phyloP scores from a whole-genome alignment of 2,113 vertebrate genomes.

The Silurus glanis region DNA sequence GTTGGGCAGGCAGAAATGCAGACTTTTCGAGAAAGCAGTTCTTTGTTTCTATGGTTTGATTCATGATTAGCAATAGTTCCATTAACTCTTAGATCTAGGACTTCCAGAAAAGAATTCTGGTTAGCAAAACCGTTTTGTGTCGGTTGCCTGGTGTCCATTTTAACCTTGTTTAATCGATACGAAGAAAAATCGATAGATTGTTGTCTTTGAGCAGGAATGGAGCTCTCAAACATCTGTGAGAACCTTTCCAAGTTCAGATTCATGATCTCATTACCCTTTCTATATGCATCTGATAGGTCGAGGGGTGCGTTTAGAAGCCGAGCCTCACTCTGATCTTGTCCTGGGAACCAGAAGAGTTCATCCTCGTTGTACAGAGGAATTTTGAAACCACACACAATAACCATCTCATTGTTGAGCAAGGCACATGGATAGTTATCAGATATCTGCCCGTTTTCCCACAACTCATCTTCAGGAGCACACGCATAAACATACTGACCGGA shows the following conservation, averaged over 20 bases:
- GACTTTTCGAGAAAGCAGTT: constrained; percentile 71
- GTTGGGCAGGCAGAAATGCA: constrained; percentile 66
- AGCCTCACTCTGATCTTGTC: constrained; percentile 74
- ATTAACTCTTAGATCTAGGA: constrained; percentile 80
- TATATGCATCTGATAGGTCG: constrained; percentile 86
- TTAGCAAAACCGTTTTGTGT: constrained; percentile 54
- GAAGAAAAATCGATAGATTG: constrained; percentile 81
- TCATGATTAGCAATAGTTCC: constrained; percentile 59
- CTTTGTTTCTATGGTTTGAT: constrained; percentile 63
- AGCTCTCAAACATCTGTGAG: constrained; percentile 86
- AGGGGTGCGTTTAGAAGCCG: constrained; percentile 80
- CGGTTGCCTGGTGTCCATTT: constrained; percentile 75
- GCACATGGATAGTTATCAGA: constrained; percentile 68
- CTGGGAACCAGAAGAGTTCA: constrained; percentile 83
- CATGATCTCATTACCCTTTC: constrained; percentile 83
- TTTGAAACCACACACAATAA: constrained; percentile 87
- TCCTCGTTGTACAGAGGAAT: constrained; percentile 84
- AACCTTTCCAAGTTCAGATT: constrained; percentile 86
- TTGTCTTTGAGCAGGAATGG: constrained; percentile 76
- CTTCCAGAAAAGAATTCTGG: constrained; percentile 67
- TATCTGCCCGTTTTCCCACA: constrained; percentile 70
- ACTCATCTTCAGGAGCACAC: constrained; percentile 79
- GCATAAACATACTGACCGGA: constrained; percentile 87
- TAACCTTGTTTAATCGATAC: constrained; percentile 83
- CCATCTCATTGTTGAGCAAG: constrained; percentile 75